Base-by-base conservation (phyloP, 2,888 invertebrate genomes). In the Noctua pronuba region DNA sequence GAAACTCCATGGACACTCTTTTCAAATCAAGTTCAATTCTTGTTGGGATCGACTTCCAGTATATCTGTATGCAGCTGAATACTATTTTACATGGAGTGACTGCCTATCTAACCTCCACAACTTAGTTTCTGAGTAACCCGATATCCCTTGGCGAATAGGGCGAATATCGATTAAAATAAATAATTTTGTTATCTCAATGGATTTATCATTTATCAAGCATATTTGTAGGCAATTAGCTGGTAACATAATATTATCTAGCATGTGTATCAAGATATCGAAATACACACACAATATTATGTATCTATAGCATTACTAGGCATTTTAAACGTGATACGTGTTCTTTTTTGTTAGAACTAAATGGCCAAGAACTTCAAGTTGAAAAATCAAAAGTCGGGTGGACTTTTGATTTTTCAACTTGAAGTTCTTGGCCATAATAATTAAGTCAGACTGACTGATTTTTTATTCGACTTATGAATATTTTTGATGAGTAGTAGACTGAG, bases 141-240 rank as follows among this genome's bases (percentile, higher is more conserved):
- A 64, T 38, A 41, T n/a, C 41, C 16, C 7, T 38, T 64, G 1
- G 65, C 16, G 8, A n/a, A 65, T 1, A n/a, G n/a, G 38, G 49
- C 24, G 11, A n/a, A 72, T 73, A 69, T 73, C 75, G 76, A 75
- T 75, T 46, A 10, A 24, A 62, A 28, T 11, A 4, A 44, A 58
- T 58, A 0, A 49, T 66, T 35, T 38, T 28, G n/a, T 41, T 55
- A 65, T 79, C 38, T 58, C 10, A 24, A 41, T 49, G 41, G 18
- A 41, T 38, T 44, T 28, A 44, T 41, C n/a, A 55, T 16, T 70
- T 44, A 58, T 62, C 41, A 49, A 44, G 28, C 8, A 21, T 46
- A 79, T 79, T 72, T 46, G 38, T 65, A n/a, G n/a, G 16, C 46
- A n/a, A n/a, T 64, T 24, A 55, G 5, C 18, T 64, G 64, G 52